Evolutionary conservation across 1,140 invertebrate species (phyloP).

Genomic region (Drosophila seguyi): DNA sequence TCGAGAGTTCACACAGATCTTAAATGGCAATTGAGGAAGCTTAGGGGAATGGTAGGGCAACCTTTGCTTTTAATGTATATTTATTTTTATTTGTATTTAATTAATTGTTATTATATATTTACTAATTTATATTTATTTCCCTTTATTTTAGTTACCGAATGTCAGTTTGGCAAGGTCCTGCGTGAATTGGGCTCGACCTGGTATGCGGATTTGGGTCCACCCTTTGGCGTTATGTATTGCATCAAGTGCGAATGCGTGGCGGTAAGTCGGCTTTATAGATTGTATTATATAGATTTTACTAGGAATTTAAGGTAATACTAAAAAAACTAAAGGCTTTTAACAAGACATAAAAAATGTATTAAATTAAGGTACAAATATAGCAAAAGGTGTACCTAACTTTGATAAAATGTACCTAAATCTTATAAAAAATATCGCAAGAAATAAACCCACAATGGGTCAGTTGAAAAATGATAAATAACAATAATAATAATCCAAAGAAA

Average conservation of each 20-base stretch:
- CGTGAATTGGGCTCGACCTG: conserved; percentile 94
- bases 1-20: conserved; percentile 20
- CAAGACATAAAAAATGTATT: neutral
- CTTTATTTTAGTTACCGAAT: conserved; percentile 90
- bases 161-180: conserved; percentile 93
- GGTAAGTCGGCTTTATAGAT: conserved; percentile 87
- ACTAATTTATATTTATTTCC: neutral
- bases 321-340: too few relatives aligned
- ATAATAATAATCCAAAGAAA: too few relatives aligned
- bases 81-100: neutral
- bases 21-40: conserved; percentile 53
- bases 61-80: neutral
- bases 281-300: neutral
- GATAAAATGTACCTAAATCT: neutral
- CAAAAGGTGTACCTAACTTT: neutral
- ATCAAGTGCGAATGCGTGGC: conserved; percentile 96
- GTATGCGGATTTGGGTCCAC: conserved; percentile 95
- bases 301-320: too few relatives aligned
- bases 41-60: too few relatives aligned
- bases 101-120: conserved; percentile 10
- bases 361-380: neutral
- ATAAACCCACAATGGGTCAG: too few relatives aligned
- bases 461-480: too few relatives aligned
- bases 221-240: conserved; percentile 96
- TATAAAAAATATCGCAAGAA: neutral